Evolutionary conservation across 2,888 invertebrate species (phyloP).

Genomic region (Mechanitis messenoides): DNA sequence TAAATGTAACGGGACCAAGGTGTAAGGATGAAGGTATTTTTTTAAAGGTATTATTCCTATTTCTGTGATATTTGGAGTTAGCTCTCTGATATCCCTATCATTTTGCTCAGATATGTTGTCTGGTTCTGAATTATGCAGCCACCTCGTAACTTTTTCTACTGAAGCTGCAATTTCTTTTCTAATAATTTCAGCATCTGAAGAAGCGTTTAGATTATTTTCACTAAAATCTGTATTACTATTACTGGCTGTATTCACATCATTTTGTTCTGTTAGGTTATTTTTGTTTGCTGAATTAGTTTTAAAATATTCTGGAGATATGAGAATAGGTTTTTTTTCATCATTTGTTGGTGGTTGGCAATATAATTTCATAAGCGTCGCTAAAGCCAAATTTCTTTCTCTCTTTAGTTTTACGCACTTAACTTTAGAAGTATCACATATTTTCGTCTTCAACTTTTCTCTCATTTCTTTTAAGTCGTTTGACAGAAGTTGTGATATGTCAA

Average conservation of each 20-base stretch:
- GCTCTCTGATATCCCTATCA: neutral
- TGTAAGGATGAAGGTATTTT: constrained; percentile 11
- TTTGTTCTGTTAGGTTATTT: constrained; percentile 5
- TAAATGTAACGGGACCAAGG: constrained; percentile 33
- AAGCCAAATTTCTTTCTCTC: constrained; percentile 50
- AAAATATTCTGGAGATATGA: constrained; percentile 48
- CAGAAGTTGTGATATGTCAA: constrained; percentile 21
- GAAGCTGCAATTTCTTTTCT: constrained; percentile 26
- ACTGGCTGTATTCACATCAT: neutral
- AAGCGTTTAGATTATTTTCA: constrained; percentile 2
- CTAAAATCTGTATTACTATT: neutral
- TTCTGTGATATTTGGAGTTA: neutral
- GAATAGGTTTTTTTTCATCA: constrained; percentile 30
- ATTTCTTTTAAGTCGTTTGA: constrained; percentile 27
- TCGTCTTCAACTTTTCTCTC: constrained; percentile 37
- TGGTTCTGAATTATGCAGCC: constrained; percentile 28
- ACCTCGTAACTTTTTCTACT: constrained; percentile 34
- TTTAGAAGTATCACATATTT: constrained; percentile 41
- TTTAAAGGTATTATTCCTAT: constrained; percentile 1
- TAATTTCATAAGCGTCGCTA: constrained; percentile 47
- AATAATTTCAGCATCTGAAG: constrained; percentile 1
- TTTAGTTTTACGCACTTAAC: constrained; percentile 36
- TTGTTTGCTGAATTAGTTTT: constrained; percentile 20
- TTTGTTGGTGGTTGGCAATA: constrained; percentile 31
- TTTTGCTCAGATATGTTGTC: neutral